A percentile compares a stretch with the other conserved stretches of the same genome.
These are phyloP conservation scores for Bryconaethiops microstoma DNA, from an alignment of 2,797 vertebrate genomes.

Conservation along the genomic window DNA sequence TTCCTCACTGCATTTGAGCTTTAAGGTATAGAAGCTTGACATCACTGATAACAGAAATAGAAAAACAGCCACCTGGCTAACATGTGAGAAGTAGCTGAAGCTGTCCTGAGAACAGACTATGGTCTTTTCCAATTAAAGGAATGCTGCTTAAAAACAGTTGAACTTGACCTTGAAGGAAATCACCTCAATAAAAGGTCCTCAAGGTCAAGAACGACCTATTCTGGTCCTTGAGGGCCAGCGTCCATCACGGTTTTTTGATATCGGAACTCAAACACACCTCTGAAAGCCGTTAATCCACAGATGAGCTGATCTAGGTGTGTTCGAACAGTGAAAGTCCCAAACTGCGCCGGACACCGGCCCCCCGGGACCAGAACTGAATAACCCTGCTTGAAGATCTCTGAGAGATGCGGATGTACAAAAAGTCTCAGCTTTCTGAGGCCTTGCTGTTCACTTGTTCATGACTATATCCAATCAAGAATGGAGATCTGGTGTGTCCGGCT, in stretches of 20 bases:
- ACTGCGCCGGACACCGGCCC: not conserved
- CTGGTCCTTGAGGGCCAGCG: not conserved
- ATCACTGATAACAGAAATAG: too few relatives aligned
- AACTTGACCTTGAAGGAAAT: not conserved
- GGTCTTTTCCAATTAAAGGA: not conserved
- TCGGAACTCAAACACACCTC: not conserved
- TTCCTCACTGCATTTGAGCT: too few relatives aligned
- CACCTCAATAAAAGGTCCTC: too few relatives aligned
- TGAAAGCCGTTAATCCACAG: not conserved
- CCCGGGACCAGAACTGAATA: not conserved
- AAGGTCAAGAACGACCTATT: too few relatives aligned
- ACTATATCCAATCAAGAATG: conserved; percentile 27
- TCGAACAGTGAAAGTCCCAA: not conserved
- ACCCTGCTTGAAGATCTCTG: not conserved
- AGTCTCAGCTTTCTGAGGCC: conserved; percentile 13
- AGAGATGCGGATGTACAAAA: not conserved
- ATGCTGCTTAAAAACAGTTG: not conserved
- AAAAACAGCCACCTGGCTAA: too few relatives aligned
- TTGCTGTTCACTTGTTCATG: conserved; percentile 23
- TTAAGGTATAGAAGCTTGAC: too few relatives aligned
- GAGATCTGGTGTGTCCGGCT: conserved; percentile 34
- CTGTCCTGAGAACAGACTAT: not conserved
- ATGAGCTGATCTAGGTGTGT: not conserved
- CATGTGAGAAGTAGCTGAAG: too few relatives aligned
- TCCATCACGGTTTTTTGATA: not conserved